Percentiles rank a stretch among this genome's conserved stretches.
Conservation (phyloP, 2,888 invertebrate genomes). For the Cephus nigrinus region DNA sequence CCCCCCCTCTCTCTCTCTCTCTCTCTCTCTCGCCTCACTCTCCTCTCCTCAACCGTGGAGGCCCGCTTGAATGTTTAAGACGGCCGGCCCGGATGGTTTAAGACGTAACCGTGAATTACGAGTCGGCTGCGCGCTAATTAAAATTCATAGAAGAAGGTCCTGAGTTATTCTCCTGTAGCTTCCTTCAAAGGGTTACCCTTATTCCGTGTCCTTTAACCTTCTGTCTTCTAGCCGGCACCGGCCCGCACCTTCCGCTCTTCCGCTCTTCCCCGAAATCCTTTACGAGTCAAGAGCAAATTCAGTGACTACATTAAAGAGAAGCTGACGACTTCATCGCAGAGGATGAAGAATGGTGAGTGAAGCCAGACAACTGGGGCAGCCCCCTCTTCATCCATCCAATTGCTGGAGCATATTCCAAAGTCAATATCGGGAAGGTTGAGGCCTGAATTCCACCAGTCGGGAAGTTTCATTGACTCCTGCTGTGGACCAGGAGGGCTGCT, state of each 20-base stretch:
- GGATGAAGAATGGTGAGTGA: too few relatives aligned
- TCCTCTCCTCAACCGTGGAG: neutral
- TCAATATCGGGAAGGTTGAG: neutral
- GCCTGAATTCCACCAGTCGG: neutral
- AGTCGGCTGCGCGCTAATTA: constrained; percentile 12
- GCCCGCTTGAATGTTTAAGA: constrained; percentile 2
- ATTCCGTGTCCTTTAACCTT: too few relatives aligned
- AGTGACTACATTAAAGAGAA: too few relatives aligned
- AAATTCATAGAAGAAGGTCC: constrained; percentile 22
- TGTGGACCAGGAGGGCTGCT: constrained; percentile 10
- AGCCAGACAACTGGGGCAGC: too few relatives aligned
- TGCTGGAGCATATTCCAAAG: neutral
- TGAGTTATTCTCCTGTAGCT: neutral
- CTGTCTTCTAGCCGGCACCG: too few relatives aligned
- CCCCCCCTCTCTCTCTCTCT: neutral
- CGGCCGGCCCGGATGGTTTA: constrained; percentile 16
- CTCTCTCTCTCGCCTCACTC: neutral
- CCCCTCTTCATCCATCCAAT: too few relatives aligned
- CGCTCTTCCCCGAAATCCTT: too few relatives aligned
- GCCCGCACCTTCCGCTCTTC: too few relatives aligned
- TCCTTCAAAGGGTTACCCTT: neutral
- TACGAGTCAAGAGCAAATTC: too few relatives aligned
- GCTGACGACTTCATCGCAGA: too few relatives aligned
- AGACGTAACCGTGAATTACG: constrained; percentile 20
- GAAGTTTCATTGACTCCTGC: constrained; percentile 25